Evolutionary conservation across 1,140 invertebrate genomes (phyloP).

Genomic region (Cyrtorhinus lividipennis): DNA sequence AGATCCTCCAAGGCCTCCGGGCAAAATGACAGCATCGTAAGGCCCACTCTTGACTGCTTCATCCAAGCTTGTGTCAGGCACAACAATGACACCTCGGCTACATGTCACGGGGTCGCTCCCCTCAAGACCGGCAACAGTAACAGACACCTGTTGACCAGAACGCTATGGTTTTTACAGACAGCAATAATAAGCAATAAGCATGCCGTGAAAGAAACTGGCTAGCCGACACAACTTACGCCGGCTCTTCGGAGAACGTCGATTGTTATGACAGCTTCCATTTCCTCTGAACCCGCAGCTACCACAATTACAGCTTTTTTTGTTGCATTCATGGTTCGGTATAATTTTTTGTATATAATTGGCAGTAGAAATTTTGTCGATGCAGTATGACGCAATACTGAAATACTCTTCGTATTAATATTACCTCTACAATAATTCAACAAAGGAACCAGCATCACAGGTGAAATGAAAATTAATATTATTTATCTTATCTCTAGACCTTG

Average conservation of each 20-base stretch:
- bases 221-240: slow-evolving; percentile 64
- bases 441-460: too few relatives aligned
- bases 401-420: too few relatives aligned
- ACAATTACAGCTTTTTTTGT: slow-evolving; percentile 59
- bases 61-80: slow-evolving; percentile 56
- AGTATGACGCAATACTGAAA: too few relatives aligned
- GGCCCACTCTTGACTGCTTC: slow-evolving; percentile 38
- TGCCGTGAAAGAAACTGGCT: too few relatives aligned
- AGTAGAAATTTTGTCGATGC: too few relatives aligned
- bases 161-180: too few relatives aligned
- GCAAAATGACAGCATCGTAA: slow-evolving; percentile 72
- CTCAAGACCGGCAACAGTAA: slow-evolving; percentile 70
- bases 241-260: slow-evolving; percentile 79
- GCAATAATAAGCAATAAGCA: too few relatives aligned
- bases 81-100: slow-evolving; percentile 63
- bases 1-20: slow-evolving; percentile 72
- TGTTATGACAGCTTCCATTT: slow-evolving; percentile 89
- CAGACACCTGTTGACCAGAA: slow-evolving; percentile 63
- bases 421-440: too few relatives aligned
- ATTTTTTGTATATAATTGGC: too few relatives aligned
- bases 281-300: slow-evolving; percentile 73
- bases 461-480: too few relatives aligned
- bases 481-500: too few relatives aligned
- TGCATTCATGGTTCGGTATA: slow-evolving; percentile 27
- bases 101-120: slow-evolving; percentile 52